Evolutionary conservation across 2,888 invertebrate species (phyloP).

Genomic region (Drosophila falleni): DNA sequence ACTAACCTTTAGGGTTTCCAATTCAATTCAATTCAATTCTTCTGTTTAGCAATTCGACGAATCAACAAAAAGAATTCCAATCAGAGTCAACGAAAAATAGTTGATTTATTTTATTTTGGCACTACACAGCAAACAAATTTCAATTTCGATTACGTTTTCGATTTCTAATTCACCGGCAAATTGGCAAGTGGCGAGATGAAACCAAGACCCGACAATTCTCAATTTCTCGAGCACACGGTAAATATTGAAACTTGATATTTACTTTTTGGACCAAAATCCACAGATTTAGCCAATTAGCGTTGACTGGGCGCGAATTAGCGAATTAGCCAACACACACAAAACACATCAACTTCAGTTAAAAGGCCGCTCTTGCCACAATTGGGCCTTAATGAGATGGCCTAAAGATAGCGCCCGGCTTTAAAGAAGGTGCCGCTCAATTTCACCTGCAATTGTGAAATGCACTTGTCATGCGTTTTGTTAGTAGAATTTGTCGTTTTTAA

Average conservation of each 20-base stretch:
- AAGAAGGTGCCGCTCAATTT: constrained; percentile 47
- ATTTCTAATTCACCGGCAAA: constrained; percentile 47
- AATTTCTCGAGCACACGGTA: constrained; percentile 40
- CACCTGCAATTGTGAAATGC: constrained; percentile 59
- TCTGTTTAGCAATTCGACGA: constrained; percentile 11
- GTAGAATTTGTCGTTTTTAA: constrained; percentile 56
- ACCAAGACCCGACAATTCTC: constrained; percentile 24
- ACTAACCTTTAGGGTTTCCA: constrained; percentile 55
- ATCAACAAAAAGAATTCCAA: constrained; percentile 18
- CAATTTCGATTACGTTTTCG: constrained; percentile 14
- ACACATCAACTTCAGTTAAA: constrained; percentile 20
- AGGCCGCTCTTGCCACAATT: constrained; percentile 5
- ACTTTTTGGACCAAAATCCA: constrained; percentile 46
- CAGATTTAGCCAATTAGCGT: constrained; percentile 70
- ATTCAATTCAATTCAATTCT: constrained; percentile 45
- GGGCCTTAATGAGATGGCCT: constrained; percentile 2
- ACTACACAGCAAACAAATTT: constrained; percentile 37
- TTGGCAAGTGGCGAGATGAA: constrained; percentile 20
- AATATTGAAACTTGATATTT: constrained; percentile 73
- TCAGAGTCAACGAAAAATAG: constrained; percentile 37
- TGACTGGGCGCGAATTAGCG: constrained; percentile 47
- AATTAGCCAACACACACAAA: constrained; percentile 43
- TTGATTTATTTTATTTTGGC: constrained; percentile 32
- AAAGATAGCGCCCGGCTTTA: constrained; percentile 46
- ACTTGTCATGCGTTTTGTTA: constrained; percentile 50